phyloP scores from a whole-genome alignment of 2,888 invertebrate genomes.

The Amblyteles armatorius region DNA sequence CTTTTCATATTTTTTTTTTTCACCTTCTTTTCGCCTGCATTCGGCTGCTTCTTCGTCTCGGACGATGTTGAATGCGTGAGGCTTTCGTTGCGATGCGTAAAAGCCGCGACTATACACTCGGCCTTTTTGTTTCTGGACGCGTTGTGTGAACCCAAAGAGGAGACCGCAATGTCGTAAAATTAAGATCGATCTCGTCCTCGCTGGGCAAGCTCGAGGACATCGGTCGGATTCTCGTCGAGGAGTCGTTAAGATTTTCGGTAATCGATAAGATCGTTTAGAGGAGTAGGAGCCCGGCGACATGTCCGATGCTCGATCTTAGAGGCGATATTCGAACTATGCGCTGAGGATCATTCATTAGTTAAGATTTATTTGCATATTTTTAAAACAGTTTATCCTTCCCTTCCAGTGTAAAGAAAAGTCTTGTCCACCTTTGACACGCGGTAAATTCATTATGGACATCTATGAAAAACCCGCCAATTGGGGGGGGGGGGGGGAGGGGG shows the following conservation, averaged over 20 bases:
- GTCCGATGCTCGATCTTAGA: constrained; percentile 17
- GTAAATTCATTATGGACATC: no score
- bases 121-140: not conserved
- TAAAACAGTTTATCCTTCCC: no score
- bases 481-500: no score
- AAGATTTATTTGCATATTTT: constrained; percentile 58
- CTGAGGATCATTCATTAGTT: constrained; percentile 73
- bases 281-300: constrained; percentile 38
- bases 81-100: constrained; percentile 1
- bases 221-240: constrained; percentile 67
- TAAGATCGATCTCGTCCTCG: constrained; percentile 46
- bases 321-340: not conserved
- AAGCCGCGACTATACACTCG: constrained; percentile 2
- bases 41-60: constrained; percentile 12
- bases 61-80: constrained; percentile 6
- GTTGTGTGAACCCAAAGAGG: not conserved
- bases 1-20: constrained; percentile 3
- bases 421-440: no score
- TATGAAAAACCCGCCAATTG: no score
- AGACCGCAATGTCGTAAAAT: constrained; percentile 21
- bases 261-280: constrained; percentile 75
- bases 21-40: constrained; percentile 1
- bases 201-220: constrained; percentile 18
- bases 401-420: no score
- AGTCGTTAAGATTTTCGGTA: constrained; percentile 67